Conservation (phyloP, 2,113 vertebrate species). For the Albula glossodonta region DNA sequence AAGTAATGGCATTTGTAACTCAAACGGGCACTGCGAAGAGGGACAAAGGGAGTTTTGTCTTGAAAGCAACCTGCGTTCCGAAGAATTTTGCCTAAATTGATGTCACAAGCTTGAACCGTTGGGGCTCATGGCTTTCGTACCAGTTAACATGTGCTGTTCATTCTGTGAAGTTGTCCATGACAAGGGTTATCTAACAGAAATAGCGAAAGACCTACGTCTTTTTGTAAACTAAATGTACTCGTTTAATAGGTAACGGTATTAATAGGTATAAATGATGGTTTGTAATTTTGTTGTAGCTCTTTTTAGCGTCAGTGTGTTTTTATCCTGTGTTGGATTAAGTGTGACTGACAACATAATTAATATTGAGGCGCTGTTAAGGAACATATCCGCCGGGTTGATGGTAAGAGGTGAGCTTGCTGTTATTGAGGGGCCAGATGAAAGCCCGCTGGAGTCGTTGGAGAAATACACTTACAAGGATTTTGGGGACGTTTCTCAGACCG, state of each 20-base stretch:
- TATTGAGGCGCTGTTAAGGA: slow-evolving; percentile 51
- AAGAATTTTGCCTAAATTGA: slow-evolving; percentile 48
- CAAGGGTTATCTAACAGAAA: slow-evolving; percentile 33
- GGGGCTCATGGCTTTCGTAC: background rate
- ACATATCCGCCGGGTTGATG: slow-evolving; percentile 39
- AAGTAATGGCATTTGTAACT: background rate
- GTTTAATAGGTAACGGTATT: background rate
- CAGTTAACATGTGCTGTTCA: background rate
- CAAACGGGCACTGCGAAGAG: background rate
- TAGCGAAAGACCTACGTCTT: background rate
- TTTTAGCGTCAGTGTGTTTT: slow-evolving; percentile 37
- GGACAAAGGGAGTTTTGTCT: slow-evolving; percentile 58
- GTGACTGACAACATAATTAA: slow-evolving; percentile 39
- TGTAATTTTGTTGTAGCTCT: slow-evolving; percentile 40
- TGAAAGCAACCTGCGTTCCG: slow-evolving; percentile 15
- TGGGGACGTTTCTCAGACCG: background rate
- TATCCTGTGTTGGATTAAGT: slow-evolving; percentile 33
- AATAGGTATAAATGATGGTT: slow-evolving; percentile 49
- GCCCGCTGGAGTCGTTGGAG: slow-evolving; percentile 22
- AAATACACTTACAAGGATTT: slow-evolving; percentile 6
- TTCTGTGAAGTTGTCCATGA: background rate
- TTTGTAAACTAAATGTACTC: background rate
- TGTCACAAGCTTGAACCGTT: slow-evolving; percentile 57
- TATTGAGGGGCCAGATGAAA: slow-evolving; percentile 33
- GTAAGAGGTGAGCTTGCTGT: slow-evolving; percentile 42